These are phyloP conservation scores for Willowsia nigromaculata DNA, from an alignment of 2,888 invertebrate genomes.

Conservation along the genomic window DNA sequence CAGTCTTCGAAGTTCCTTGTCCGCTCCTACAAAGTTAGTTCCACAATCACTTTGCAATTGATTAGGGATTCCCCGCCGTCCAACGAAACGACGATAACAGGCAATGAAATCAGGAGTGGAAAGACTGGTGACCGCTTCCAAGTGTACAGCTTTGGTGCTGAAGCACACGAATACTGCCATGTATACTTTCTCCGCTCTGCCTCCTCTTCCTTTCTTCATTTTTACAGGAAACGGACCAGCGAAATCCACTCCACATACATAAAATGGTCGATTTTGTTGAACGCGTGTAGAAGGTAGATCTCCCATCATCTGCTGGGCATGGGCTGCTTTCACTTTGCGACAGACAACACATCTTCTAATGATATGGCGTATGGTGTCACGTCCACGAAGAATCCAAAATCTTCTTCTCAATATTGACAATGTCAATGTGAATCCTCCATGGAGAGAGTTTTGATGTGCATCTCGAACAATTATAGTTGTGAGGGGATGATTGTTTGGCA, in stretches of 20 bases:
- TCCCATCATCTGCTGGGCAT: not conserved
- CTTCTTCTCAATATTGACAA: not conserved
- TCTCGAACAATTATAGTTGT: not conserved
- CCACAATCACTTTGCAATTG: constrained; percentile 17
- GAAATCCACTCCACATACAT: constrained; percentile 39
- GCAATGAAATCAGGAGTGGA: constrained; percentile 10
- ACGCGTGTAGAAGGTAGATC: not conserved
- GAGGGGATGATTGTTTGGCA: not conserved
- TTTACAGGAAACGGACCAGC: constrained; percentile 25
- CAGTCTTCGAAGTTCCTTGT: not conserved
- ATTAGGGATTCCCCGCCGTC: not conserved
- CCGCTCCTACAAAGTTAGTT: not conserved
- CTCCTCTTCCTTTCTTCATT: not conserved
- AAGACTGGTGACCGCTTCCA: not conserved
- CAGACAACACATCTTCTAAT: constrained; percentile 21
- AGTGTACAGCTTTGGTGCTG: not conserved
- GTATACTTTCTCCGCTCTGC: not conserved
- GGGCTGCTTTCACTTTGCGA: not conserved
- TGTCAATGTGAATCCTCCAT: constrained; percentile 20
- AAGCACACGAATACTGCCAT: constrained; percentile 8
- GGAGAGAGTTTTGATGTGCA: not conserved
- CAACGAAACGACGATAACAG: constrained; percentile 31
- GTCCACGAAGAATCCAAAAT: constrained; percentile 38
- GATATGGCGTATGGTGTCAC: not conserved
- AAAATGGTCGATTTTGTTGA: not conserved